phyloP scores from a whole-genome alignment of 2,797 vertebrate species.

The Heteromormyrus szaboi region DNA sequence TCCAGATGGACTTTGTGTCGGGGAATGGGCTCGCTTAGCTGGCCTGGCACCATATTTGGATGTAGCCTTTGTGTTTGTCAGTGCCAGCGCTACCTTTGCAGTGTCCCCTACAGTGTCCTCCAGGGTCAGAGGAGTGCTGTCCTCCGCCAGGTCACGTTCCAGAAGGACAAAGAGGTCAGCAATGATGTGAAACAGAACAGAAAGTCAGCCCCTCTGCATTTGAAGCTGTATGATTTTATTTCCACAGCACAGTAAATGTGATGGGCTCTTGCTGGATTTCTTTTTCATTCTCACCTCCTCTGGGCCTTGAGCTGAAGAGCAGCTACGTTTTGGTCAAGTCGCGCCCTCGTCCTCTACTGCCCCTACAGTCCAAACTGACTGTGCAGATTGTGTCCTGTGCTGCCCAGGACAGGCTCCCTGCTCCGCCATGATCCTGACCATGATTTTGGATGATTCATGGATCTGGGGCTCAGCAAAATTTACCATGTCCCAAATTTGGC shows the following conservation, averaged over 20 bases:
- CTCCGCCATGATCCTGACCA: not conserved
- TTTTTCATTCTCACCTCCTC: not conserved
- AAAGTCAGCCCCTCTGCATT: not conserved
- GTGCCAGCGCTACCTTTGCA: conserved; percentile 24
- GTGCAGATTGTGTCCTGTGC: not conserved
- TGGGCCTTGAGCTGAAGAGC: too few species aligned
- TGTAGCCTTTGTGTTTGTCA: conserved; percentile 31
- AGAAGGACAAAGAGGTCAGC: not conserved
- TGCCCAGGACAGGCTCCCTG: not conserved
- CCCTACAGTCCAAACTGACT: not conserved
- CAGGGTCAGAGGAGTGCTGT: not conserved
- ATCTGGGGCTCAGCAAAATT: not conserved
- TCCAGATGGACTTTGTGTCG: conserved; percentile 42
- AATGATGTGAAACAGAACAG: not conserved
- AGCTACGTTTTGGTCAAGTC: not conserved
- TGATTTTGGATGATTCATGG: not conserved
- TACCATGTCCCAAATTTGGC: not conserved
- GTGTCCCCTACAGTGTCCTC: not conserved
- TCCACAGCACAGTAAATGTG: not conserved
- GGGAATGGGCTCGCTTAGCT: not conserved
- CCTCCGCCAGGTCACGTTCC: not conserved
- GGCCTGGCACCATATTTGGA: conserved; percentile 25
- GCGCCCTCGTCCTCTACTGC: not conserved
- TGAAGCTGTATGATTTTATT: not conserved
- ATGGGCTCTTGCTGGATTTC: not conserved